Base-by-base conservation (phyloP, 2,113 vertebrate genomes). In the Lampris incognitus region DNA sequence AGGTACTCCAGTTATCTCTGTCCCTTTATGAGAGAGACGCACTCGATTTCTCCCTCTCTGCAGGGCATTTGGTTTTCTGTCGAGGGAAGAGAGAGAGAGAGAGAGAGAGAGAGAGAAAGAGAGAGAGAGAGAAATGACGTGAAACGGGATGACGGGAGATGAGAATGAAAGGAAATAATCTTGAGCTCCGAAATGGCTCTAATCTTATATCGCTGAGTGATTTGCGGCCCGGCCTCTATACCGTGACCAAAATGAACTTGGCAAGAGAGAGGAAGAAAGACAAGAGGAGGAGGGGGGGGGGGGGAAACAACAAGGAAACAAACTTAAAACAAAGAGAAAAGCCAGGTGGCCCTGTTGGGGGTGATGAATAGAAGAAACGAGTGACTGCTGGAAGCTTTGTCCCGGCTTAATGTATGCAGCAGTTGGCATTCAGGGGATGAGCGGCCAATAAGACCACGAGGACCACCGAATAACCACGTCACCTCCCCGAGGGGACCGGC, bases 401-500 rank as follows among this genome's bases (percentile, higher is more conserved):
- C 56, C 38, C 66, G 58, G 60, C 69, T 13, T 66, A 74, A 83
- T 79, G 7, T 69, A 85, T 81, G 82, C 76, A 70, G 67, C 41
- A 4, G 58, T 37, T 81, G 79, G 83, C 74, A 87, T 82, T 81
- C 9, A 61, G 49, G 6, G 67, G 59, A 78, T 83, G 62, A 82
- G 60, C 40, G 5, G 48, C 55, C 85, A 71, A 66, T 87, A 74
- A 63, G 69, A 60, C 41, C 41, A 80, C 76, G 84, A 80, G 83
- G 72, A 78, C 85, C 61, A 71, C 66, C 81, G 79, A 87, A 88
- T 81, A 83, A 0, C 72, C 7, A 71, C 65, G 85, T 80, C 62
- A 60, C 61, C 44, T 79, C 72, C 57, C 64, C 3, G 61, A 44
- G 44, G 63, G 42, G 69, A 61, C 11, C 11, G 4, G 41, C 72